Percentiles rank a stretch among this genome's conserved stretches.
These are phyloP conservation scores for Trachelus iudaicus DNA, from an alignment of 2,888 invertebrate genomes.

Conservation along the genomic window DNA sequence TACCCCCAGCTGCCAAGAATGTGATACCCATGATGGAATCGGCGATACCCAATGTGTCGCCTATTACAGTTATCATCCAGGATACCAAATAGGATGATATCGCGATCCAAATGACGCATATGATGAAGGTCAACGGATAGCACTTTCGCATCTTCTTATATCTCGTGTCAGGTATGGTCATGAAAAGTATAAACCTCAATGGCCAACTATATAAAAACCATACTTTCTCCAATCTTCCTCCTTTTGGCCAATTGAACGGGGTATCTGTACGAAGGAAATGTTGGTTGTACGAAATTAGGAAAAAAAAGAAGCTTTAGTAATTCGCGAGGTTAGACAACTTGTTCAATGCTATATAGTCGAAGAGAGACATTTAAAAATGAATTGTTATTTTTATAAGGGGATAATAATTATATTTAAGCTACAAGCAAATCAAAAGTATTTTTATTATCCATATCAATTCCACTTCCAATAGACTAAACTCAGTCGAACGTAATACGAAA, in stretches of 20 bases:
- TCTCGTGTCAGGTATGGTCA: slow-evolving; percentile 79
- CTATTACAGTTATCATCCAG: slow-evolving; percentile 92
- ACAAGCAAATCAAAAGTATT: slow-evolving; percentile 12
- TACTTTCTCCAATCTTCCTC: slow-evolving; percentile 56
- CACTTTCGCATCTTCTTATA: slow-evolving; percentile 68
- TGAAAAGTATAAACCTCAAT: slow-evolving; percentile 72
- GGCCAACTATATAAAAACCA: slow-evolving; percentile 83
- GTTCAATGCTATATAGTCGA: too few species aligned
- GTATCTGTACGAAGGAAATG: slow-evolving; percentile 37
- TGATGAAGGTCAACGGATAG: slow-evolving; percentile 83
- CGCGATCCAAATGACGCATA: slow-evolving; percentile 91
- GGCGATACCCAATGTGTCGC: slow-evolving; percentile 82
- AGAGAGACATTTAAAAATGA: neutral
- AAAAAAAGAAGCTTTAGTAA: too few species aligned
- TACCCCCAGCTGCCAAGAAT: slow-evolving; percentile 90
- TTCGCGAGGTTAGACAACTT: too few species aligned
- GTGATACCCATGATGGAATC: slow-evolving; percentile 93
- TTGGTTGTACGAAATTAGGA: neutral
- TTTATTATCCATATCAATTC: neutral
- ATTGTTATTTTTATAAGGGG: neutral
- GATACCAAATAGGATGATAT: slow-evolving; percentile 86
- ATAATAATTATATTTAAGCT: neutral
- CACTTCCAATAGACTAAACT: neutral
- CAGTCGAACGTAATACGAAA: neutral
- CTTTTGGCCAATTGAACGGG: slow-evolving; percentile 47